Evolutionary conservation across 2,797 vertebrate genomes (phyloP).

Genomic region (Lacerta bilineata): DNA sequence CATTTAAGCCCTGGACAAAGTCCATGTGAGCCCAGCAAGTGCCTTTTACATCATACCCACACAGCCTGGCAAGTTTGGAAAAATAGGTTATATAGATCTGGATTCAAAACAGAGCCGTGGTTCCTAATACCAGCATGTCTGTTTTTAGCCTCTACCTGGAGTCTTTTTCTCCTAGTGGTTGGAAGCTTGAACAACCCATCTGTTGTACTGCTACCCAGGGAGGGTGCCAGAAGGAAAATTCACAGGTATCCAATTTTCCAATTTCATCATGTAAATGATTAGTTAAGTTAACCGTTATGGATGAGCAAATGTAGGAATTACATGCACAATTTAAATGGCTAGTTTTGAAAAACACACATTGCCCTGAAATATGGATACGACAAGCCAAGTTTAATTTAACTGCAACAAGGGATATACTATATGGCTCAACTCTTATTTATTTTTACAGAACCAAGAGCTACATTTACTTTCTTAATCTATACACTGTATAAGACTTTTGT

Average conservation of each 20-base stretch:
- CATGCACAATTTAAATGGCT: conserved; percentile 12
- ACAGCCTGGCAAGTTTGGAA: conserved; percentile 8
- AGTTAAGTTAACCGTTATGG: conserved; percentile 23
- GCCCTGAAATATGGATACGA: conserved; percentile 38
- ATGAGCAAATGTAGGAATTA: conserved; percentile 11
- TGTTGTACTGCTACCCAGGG: conserved; percentile 46
- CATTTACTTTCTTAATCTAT: conserved; percentile 38
- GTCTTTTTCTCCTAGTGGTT: conserved; percentile 57
- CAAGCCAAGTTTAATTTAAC: conserved; percentile 40
- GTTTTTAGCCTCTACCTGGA: conserved; percentile 47
- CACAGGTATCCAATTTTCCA: conserved; percentile 37
- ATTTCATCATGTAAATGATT: conserved; percentile 35
- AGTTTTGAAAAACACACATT: conserved; percentile 45
- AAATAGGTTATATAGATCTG: conserved; percentile 29
- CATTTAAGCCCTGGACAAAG: conserved; percentile 6
- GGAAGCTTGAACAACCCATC: conserved; percentile 50
- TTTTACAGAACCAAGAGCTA: conserved; percentile 24
- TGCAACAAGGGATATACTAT: conserved; percentile 49
- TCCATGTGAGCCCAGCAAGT: neutral
- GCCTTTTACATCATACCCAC: conserved; percentile 4
- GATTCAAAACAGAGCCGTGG: conserved; percentile 38
- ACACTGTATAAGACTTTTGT: conserved; percentile 38
- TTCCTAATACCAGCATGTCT: conserved; percentile 48
- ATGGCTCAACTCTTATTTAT: conserved; percentile 13
- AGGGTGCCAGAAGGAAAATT: conserved; percentile 46